Conservation (phyloP, 2,113 vertebrate species). For the Amphilophus citrinellus region DNA sequence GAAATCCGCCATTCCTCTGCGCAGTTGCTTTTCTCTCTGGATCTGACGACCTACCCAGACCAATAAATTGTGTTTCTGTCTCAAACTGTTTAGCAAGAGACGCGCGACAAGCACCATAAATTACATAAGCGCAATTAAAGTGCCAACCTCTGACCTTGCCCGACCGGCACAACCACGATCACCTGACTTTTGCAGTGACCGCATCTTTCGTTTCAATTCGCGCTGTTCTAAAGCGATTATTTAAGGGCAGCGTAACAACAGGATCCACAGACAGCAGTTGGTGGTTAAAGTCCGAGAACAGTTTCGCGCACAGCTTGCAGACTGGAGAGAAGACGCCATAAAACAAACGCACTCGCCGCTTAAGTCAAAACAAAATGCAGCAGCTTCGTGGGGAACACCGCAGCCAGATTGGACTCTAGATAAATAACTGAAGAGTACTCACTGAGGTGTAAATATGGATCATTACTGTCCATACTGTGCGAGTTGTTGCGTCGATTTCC, state of each 20-base stretch:
- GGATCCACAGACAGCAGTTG: conserved; percentile 10
- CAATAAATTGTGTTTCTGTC: conserved; percentile 75
- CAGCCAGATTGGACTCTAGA: neutral
- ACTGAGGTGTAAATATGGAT: conserved; percentile 83
- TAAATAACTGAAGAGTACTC: conserved; percentile 60
- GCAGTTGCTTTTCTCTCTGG: conserved; percentile 1
- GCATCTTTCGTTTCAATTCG: conserved; percentile 56
- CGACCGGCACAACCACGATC: conserved; percentile 76
- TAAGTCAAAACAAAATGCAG: conserved; percentile 44
- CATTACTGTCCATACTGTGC: conserved; percentile 81
- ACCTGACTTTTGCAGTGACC: conserved; percentile 77
- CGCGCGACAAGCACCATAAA: conserved; percentile 81
- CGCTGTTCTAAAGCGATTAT: conserved; percentile 27
- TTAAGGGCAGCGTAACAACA: conserved; percentile 8
- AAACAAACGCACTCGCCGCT: conserved; percentile 51
- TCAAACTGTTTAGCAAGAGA: conserved; percentile 73
- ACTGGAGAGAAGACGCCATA: conserved; percentile 63
- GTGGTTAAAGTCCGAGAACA: conserved; percentile 61
- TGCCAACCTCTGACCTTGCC: conserved; percentile 87
- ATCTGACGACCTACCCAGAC: conserved; percentile 57
- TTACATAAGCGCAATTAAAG: conserved; percentile 85
- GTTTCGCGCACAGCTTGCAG: conserved; percentile 37
- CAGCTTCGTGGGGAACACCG: neutral
- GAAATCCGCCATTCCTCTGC: conserved; percentile 52
- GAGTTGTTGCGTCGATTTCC: conserved; percentile 71